phyloP scores from a whole-genome alignment of 2,797 vertebrate species.

The Sus cebifrons region DNA sequence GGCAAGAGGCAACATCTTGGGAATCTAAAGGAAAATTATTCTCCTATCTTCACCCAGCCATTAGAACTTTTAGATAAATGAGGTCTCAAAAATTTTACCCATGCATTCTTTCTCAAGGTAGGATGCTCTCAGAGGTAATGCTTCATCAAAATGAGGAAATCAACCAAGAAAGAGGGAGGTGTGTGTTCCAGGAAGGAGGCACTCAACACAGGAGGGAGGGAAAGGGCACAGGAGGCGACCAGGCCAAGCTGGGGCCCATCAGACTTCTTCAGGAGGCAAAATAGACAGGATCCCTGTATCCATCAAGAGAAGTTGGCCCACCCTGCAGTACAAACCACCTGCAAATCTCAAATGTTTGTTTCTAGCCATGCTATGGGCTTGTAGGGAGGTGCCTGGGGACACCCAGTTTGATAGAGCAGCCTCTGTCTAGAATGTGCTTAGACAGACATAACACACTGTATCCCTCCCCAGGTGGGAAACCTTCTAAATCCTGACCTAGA shows the following conservation, averaged over 20 bases:
- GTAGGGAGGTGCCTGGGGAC: background rate
- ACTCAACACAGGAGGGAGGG: background rate
- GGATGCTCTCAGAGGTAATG: background rate
- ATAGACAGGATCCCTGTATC: background rate
- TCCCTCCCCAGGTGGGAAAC: background rate
- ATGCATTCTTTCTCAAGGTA: background rate
- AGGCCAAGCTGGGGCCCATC: background rate
- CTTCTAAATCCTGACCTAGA: background rate
- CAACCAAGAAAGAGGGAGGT: background rate
- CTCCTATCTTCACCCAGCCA: background rate
- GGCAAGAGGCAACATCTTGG: background rate
- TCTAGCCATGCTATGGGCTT: background rate
- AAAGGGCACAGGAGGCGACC: background rate
- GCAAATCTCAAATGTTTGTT: background rate
- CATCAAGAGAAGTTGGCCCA: background rate
- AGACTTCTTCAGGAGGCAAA: background rate
- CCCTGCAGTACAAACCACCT: background rate
- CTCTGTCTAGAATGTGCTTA: background rate
- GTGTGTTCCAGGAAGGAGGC: background rate
- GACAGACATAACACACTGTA: background rate
- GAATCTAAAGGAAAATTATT: background rate
- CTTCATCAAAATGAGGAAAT: background rate
- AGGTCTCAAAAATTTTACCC: background rate
- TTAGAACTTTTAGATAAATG: background rate
- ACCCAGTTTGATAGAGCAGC: background rate